Evolutionary conservation across 2,888 invertebrate genomes (phyloP), one percentile per base, ranked within the genome.

Genomic region (Linnaemya vulpina): DNA sequence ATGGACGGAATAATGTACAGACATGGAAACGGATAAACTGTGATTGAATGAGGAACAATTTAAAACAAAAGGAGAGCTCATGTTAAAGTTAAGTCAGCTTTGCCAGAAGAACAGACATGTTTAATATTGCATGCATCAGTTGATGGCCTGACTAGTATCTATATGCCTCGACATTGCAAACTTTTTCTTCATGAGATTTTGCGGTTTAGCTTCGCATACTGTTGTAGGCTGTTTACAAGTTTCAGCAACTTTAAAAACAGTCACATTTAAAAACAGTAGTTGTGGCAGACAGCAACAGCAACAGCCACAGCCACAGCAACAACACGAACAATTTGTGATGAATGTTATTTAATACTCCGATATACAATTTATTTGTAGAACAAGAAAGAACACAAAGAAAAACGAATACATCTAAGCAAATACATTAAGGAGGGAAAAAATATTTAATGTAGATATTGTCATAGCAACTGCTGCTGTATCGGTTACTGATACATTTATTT

Each of bases 271-370:
- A 22, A 77, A 51, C 58, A 77, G 78, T 63, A 63, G 53, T 63
- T 17, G 40, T 70, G 55, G 25, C 65, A 73, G 25, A 9, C 53
- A 73, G 49, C 65, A 25, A 7, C 53, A 73, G 49, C 65, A 25
- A 58, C 43, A 46, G 11, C 25, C 58, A 20, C 38, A 55, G 51
- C 65, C 51, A 40, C 75, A 80, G 38, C 80, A 76, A 71, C 74
- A 82, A 84, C 80, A 80, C 76, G 30, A 80, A 49, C 76, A 76
- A 77, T 77, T 83, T 83, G 82, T 82, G 82, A 82, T 79, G 85
- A 82, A 78, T 85, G 85, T 85, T 85, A 85, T 82, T 82, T 82
- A 82, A 85, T 82, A 82, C 71, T 63, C 15, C 55, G 35, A 63
- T 63, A 68, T 60, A 78, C 51, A 58, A 79, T 75, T 78, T 77